Conservation (phyloP, 2,113 vertebrate genomes). For the Bufo bufo region DNA sequence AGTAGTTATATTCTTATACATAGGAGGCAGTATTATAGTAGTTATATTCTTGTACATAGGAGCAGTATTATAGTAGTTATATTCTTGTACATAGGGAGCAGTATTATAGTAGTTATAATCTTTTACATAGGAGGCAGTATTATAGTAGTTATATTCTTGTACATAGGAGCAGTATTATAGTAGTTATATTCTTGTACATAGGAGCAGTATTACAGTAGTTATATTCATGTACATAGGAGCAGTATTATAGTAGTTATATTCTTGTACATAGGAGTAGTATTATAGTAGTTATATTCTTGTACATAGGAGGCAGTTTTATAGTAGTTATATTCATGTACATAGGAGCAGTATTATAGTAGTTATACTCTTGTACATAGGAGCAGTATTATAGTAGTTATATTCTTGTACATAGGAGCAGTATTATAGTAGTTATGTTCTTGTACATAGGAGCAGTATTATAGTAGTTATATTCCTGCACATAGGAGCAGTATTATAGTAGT, state of each 20-base stretch:
- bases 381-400: slow-evolving; percentile 5
- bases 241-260: not conserved
- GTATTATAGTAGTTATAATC: slow-evolving; percentile 11
- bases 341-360: not conserved
- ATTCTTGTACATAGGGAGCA: not conserved
- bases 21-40: slow-evolving; percentile 4
- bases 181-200: not conserved
- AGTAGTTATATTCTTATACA: slow-evolving; percentile 4
- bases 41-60: slow-evolving; percentile 13
- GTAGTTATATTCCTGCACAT: not conserved
- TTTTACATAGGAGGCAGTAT: not conserved
- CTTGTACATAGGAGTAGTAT: not conserved
- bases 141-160: slow-evolving; percentile 12
- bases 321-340: not conserved
- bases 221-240: not conserved
- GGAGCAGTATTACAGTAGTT: not conserved
- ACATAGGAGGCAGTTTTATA: not conserved
- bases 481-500: too few relatives aligned
- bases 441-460: not conserved
- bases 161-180: not conserved
- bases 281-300: slow-evolving; percentile 8
- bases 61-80: slow-evolving; percentile 7
- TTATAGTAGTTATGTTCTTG: slow-evolving; percentile 2
- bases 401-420: not conserved
- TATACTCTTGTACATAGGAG: not conserved